Base-by-base conservation (phyloP, 2,888 invertebrate species). In the Zaprionus lineosus region DNA sequence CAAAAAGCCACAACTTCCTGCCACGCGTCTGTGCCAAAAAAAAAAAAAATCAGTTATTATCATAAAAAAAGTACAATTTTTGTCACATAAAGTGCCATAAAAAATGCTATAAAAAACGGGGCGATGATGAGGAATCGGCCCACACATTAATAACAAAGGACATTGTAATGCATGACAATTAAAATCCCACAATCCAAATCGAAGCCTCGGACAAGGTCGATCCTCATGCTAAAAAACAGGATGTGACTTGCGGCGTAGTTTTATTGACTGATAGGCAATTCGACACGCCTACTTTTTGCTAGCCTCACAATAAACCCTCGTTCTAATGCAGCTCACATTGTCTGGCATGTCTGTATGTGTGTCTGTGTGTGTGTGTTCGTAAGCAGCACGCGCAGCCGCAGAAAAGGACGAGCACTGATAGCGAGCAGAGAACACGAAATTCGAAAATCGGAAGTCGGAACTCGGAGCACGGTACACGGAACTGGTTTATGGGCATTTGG, bases 181-280 rank as follows among this genome's bases (percentile, higher is more conserved):
- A 74, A 75, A 84, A 63, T 86, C 72, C 86, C 79, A 76, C 59
- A 77, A 64, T 64, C 59, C 64, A 58, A 44, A 36, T 47, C 51
- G 52, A 9, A 19, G 47, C 33, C 50, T 36, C 41, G 1, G 19
- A 21, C 39, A 43, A 44, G 19, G 41, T 34, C 44, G 44, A 63
- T 51, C 67, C 62, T 61, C 50, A 74, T 67, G 70, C 41, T 72
- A 71, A 76, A 73, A 63, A 71, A 73, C 18, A 53, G 52, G 29
- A 60, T 50, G 43, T 50, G 70, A 55, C 24, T n/a, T 39, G 53
- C 39, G 44, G 2, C 43, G 74, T 66, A 81, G 77, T 85, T 75
- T 44, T 60, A 83, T 74, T 87, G 87, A 87, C 79, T 73, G 85
- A 88, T 86, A 76, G 84, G 65, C 72, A 77, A 88, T 88, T 88